These are phyloP conservation scores for Chalcis sispes DNA, from an alignment of 2,888 invertebrate genomes.

Conservation along the genomic window DNA sequence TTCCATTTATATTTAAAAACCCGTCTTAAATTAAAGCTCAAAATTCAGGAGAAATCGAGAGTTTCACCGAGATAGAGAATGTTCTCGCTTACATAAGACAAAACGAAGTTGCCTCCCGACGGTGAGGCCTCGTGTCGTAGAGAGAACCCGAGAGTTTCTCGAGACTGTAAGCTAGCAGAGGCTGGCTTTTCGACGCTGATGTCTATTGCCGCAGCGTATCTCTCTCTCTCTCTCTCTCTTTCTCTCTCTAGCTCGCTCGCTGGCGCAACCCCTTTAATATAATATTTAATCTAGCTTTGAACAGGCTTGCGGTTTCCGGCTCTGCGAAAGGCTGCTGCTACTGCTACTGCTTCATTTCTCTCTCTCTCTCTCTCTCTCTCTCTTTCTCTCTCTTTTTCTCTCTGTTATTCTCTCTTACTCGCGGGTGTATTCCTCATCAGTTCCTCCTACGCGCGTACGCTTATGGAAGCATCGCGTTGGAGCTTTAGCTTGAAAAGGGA, in stretches of 20 bases:
- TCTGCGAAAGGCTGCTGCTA: conserved; percentile 65
- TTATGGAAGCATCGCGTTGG: too few species aligned
- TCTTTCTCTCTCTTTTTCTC: background rate
- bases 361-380: conserved; percentile 26
- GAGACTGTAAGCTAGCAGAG: conserved; percentile 6
- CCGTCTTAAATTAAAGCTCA: background rate
- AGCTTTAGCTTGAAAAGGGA: too few species aligned
- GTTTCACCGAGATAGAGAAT: background rate
- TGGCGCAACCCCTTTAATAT: conserved; percentile 73
- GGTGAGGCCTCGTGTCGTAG: background rate
- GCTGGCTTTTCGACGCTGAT: conserved; percentile 45
- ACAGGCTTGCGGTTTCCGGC: conserved; percentile 76
- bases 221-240: conserved; percentile 19
- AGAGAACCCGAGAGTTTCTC: conserved; percentile 7
- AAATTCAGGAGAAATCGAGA: background rate
- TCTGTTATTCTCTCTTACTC: background rate
- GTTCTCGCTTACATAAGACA: background rate
- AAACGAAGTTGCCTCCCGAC: background rate
- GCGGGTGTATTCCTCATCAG: too few species aligned
- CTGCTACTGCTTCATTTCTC: conserved; percentile 38
- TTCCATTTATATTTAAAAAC: background rate
- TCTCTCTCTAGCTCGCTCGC: conserved; percentile 21
- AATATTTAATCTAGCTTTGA: conserved; percentile 77
- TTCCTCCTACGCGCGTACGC: too few species aligned
- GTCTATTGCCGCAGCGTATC: conserved; percentile 42